Base-by-base conservation (phyloP, 2,888 invertebrate species). In the Pyrgus malvae region DNA sequence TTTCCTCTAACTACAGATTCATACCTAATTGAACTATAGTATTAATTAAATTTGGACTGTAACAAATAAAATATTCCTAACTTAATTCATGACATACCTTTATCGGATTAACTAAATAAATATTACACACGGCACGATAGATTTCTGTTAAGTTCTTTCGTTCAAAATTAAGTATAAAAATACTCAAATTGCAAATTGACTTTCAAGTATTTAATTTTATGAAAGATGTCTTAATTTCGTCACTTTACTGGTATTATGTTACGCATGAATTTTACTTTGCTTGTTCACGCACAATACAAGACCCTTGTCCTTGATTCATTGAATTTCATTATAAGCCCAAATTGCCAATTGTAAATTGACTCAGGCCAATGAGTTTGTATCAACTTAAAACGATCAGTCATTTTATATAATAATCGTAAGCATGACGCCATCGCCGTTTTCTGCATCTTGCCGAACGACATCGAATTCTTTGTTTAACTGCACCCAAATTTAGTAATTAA, bases 281-380 rank as follows among this genome's bases (percentile, higher is more conserved):
- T 19, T 35, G 45, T 29, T 45, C 9, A 38, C 45, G 11, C 27
- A 45, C 45, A 51, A 33, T 37, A 25, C 35, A 44, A 44, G 51
- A 51, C 51, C 35, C 44, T 44, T n/a, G 42, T 51, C 50, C 42
- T 53, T 53, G 45, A 45, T 29, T 45, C 31, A 11, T 31, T 53
- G 33, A 45, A 38, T 38, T 29, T 45, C 31, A 11, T 31, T 53
- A 25, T 38, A 23, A 33, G 25, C 29, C 21, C 45, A 54, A 29
- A 54, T 35, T 44, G 38, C 21, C 11, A 46, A 46, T 46, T 46
- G 45, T 38, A 40, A 31, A 48, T 49, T 21, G 29, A 17, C 12
- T 25, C 19, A 27, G 27, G 44, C 35, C 29, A 54, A 38, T 40
- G 16, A 38, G 16, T 46, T 31, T 21, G 31, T 38, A 54, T 17